Conservation (phyloP, 2,888 invertebrate species). For the Euproctis similis region DNA sequence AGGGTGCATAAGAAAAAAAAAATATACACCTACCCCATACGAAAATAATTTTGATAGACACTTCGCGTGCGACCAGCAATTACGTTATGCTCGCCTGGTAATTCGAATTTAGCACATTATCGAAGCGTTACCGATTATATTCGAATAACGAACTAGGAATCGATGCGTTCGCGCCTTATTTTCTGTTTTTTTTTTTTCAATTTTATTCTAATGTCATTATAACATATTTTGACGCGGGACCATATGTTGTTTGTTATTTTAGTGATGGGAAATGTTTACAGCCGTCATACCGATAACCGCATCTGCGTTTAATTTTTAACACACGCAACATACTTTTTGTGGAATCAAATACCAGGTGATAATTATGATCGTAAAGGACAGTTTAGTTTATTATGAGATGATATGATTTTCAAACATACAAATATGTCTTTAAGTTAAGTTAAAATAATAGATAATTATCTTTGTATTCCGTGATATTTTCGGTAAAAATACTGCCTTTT, state of each 20-base stretch:
- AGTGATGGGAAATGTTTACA: constrained; percentile 22
- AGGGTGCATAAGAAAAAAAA: constrained; percentile 57
- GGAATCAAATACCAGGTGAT: too few relatives aligned
- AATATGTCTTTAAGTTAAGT: too few relatives aligned
- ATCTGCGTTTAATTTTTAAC: too few relatives aligned
- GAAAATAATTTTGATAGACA: constrained; percentile 73
- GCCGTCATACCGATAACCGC: too few relatives aligned
- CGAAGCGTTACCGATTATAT: constrained; percentile 58
- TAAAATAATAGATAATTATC: constrained; percentile 8
- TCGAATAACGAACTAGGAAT: constrained; percentile 49
- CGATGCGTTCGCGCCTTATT: constrained; percentile 61
- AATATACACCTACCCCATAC: constrained; percentile 59
- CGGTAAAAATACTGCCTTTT: constrained; percentile 33
- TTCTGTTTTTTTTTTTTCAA: too few relatives aligned
- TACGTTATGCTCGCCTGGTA: constrained; percentile 47
- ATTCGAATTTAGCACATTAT: constrained; percentile 71
- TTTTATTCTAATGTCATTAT: constrained; percentile 46
- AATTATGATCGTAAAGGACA: too few relatives aligned
- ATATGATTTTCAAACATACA: too few relatives aligned
- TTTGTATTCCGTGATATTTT: too few relatives aligned
- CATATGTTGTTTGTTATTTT: constrained; percentile 34
- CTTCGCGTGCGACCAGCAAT: constrained; percentile 69
- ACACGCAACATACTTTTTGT: too few relatives aligned
- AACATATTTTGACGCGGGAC: constrained; percentile 39
- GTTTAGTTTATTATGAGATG: too few relatives aligned